Evolutionary conservation across 2,888 invertebrate species (phyloP).

Genomic region (Drosophila nr. perissopoda): DNA sequence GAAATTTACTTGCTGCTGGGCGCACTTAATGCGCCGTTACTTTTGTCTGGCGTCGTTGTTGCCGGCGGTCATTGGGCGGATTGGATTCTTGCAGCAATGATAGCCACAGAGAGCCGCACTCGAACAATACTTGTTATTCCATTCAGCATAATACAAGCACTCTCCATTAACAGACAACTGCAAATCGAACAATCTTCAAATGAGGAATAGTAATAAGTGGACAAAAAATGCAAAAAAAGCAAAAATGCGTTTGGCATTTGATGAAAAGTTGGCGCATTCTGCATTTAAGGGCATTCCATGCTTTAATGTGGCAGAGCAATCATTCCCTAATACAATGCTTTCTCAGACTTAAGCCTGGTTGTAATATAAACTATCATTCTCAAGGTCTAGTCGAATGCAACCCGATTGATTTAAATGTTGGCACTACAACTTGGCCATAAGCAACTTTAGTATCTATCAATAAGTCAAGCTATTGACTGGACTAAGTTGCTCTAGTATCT

Average conservation of each 20-base stretch:
- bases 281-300: background rate
- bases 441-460: background rate
- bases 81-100: conserved; percentile 43
- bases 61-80: conserved; percentile 23
- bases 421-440: background rate
- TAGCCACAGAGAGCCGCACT: conserved; percentile 32
- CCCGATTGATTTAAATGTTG: background rate
- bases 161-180: conserved; percentile 42
- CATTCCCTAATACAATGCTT: background rate
- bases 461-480: background rate
- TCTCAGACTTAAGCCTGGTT: too few species aligned
- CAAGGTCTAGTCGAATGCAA: background rate
- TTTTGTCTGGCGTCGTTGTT: conserved; percentile 52
- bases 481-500: background rate
- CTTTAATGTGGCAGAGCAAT: background rate
- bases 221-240: conserved; percentile 4
- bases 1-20: conserved; percentile 52
- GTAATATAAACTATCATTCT: background rate
- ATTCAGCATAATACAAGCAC: conserved; percentile 32
- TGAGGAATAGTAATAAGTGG: conserved; percentile 1
- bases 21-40: conserved; percentile 69
- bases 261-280: background rate
- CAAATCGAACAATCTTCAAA: conserved; percentile 17
- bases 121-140: conserved; percentile 42
- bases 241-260: background rate